Evolutionary conservation across 2,888 invertebrate species (phyloP).

Genomic region (Meloe dianella): DNA sequence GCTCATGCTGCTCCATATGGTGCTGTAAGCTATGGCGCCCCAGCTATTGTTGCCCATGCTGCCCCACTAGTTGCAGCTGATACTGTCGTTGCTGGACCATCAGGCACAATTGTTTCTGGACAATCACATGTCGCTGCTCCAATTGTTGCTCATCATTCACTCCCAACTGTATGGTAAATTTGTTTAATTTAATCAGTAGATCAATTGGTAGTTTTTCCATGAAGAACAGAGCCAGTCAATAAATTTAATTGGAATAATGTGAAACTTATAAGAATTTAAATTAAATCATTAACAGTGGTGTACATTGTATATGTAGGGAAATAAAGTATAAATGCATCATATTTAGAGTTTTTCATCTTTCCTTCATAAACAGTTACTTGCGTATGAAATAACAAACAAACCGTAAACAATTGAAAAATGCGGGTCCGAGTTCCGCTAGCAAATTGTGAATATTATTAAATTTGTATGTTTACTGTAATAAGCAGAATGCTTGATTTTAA

Average conservation of each 20-base stretch:
- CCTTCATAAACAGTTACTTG: neutral
- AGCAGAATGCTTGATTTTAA: too few species aligned
- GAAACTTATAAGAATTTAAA: neutral
- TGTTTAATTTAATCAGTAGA: neutral
- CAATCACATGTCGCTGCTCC: conserved; percentile 35
- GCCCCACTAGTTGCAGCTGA: conserved; percentile 34
- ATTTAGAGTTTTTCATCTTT: neutral
- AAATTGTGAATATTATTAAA: too few species aligned
- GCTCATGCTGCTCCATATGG: conserved; percentile 23
- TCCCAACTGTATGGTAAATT: conserved; percentile 7
- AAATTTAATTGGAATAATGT: too few species aligned
- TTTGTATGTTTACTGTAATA: too few species aligned
- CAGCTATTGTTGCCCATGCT: conserved; percentile 33
- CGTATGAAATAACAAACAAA: too few species aligned
- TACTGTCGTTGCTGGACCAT: conserved; percentile 41
- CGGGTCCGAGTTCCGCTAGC: too few species aligned
- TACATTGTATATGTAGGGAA: neutral
- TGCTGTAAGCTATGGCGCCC: conserved; percentile 34
- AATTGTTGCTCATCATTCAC: conserved; percentile 35
- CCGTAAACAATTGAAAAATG: too few species aligned
- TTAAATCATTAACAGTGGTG: neutral
- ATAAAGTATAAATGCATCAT: neutral
- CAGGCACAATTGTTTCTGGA: conserved; percentile 42
- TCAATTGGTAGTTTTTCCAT: neutral
- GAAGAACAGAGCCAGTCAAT: neutral